Evolutionary conservation across 2,888 invertebrate species (phyloP).

Genomic region (Cordylochernes scorpioides): DNA sequence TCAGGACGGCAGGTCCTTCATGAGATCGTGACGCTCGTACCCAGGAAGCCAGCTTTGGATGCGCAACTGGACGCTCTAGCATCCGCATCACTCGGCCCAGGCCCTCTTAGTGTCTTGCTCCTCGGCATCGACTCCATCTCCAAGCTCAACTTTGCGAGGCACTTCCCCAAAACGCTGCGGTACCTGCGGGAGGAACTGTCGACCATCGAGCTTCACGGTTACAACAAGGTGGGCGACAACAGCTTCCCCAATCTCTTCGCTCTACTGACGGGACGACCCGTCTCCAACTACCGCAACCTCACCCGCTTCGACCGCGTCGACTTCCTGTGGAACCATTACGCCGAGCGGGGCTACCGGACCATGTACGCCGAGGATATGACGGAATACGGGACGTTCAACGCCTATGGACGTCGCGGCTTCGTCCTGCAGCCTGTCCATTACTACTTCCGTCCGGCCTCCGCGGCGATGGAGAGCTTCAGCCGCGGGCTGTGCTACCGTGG

Average conservation of each 20-base stretch:
- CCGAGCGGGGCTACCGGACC: conserved; percentile 18
- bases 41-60: conserved; percentile 9
- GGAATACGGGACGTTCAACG: conserved; percentile 20
- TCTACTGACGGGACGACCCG: conserved; percentile 16
- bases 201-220: conserved; percentile 45
- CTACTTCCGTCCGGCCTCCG: conserved; percentile 19
- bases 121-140: conserved; percentile 66
- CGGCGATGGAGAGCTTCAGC: conserved; percentile 19
- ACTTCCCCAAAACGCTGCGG: conserved; percentile 41
- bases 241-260: conserved; percentile 21
- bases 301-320: conserved; percentile 17
- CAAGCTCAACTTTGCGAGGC: conserved; percentile 41
- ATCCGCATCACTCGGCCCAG: not conserved
- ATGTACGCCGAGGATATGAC: conserved; percentile 20
- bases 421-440: conserved; percentile 19
- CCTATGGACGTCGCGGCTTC: conserved; percentile 20
- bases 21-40: conserved; percentile 9
- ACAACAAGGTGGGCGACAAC: conserved; percentile 29
- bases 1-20: conserved; percentile 5
- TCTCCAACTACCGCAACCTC: conserved; percentile 12
- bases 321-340: conserved; percentile 21
- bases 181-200: conserved; percentile 35
- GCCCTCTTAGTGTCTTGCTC: conserved; percentile 36
- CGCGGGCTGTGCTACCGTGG: conserved; percentile 7
- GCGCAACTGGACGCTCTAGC: conserved; percentile 1